Evolutionary conservation across 1,140 invertebrate species (phyloP), one percentile per base, ranked within the genome.

Genomic region (Marisa cornuarietis): DNA sequence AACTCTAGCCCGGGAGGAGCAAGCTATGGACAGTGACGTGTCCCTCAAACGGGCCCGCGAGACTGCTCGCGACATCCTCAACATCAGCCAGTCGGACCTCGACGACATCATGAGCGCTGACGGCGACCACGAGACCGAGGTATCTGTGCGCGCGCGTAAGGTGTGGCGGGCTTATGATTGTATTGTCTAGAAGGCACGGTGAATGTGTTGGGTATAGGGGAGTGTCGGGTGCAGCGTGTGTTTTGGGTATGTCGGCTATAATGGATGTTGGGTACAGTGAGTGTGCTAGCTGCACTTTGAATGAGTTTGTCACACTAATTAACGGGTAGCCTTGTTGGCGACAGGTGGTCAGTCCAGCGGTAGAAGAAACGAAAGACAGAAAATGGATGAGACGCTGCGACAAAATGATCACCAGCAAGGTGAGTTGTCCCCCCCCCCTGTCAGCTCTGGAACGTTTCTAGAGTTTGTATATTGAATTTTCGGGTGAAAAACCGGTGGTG

Each of bases 101-200:
- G 87, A 90, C 26, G 89, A 90, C 65, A 86, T 90, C n/a, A 89
- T 90, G 88, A 89, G 86, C 83, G 87, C 85, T n/a, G 86, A 89
- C 78, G 84, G 84, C 13, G 68, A 76, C 26, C 26, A 66, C 71
- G 76, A 72, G 8, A 65, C 26, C 18, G 22, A 58, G 52, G 66
- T 72, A 54, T 11, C 71, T 71, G 61, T n/a, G 24, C 16, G 10
- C n/a, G 51, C 51, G 22, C 71, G 8, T n/a, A 20, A n/a, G n/a
- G n/a, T n/a, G n/a, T n/a, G n/a, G n/a, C n/a, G n/a, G n/a, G n/a
- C n/a, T n/a, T n/a, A n/a, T n/a, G n/a, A n/a, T n/a, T n/a, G n/a
- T n/a, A n/a, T n/a, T n/a, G n/a, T n/a, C n/a, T n/a, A n/a, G n/a
- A n/a, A n/a, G n/a, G n/a, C n/a, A n/a, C n/a, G n/a, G n/a, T n/a